Conservation (phyloP, 2,113 vertebrate species). For the Campylorhamphus procurvoides region DNA sequence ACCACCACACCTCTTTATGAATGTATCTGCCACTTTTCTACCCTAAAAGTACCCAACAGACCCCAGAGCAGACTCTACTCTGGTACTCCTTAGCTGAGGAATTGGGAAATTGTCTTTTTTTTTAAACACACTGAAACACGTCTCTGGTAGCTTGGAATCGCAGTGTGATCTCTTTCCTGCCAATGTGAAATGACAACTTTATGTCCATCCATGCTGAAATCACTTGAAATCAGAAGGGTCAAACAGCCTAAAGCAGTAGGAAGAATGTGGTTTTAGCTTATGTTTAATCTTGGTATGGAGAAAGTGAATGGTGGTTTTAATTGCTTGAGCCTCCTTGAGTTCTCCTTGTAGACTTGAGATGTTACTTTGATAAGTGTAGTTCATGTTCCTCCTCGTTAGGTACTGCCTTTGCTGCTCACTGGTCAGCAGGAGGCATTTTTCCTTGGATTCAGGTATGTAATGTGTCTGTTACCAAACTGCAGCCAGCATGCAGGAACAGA, state of each 20-base stretch:
- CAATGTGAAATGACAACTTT: not conserved
- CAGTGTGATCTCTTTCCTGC: not conserved
- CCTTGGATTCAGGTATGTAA: not conserved
- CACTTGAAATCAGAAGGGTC: not conserved
- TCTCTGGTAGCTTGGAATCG: not conserved
- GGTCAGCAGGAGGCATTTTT: constrained; percentile 19
- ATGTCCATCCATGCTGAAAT: not conserved
- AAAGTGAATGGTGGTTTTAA: constrained; percentile 11
- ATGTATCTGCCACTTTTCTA: not conserved
- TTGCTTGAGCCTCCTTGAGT: constrained; percentile 15
- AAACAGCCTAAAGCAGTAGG: not conserved
- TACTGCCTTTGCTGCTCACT: not conserved
- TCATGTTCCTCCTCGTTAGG: not conserved
- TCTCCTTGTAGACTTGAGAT: constrained; percentile 27
- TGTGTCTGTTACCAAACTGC: not conserved
- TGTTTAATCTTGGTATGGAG: not conserved
- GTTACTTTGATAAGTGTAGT: not conserved
- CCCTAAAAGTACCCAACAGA: not conserved
- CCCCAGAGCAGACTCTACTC: not conserved
- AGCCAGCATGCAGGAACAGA: not conserved
- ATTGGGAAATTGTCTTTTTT: not conserved
- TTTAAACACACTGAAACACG: not conserved
- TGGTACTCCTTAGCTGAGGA: not conserved
- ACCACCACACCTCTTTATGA: not conserved
- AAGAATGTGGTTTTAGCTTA: constrained; percentile 8